phyloP scores from a whole-genome alignment of 2,113 vertebrate species.

The Vanacampus margaritifer region DNA sequence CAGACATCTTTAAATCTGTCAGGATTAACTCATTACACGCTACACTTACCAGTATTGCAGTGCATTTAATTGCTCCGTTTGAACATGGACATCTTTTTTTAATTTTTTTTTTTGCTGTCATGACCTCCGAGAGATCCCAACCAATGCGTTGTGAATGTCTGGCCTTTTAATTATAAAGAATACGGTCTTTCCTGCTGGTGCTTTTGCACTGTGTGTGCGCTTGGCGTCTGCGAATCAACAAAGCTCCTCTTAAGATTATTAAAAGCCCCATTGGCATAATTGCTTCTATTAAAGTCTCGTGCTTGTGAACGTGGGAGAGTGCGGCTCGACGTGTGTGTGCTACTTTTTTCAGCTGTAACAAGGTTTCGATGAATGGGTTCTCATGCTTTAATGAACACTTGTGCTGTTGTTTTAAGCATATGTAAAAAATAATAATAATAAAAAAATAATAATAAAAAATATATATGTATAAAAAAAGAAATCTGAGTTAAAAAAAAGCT shows the following conservation, averaged over 20 bases:
- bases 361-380: neutral
- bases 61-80: neutral
- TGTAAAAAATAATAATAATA: neutral
- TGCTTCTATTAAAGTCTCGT: slow-evolving; percentile 58
- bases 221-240: slow-evolving; percentile 42
- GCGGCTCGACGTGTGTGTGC: neutral
- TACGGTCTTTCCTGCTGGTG: slow-evolving; percentile 42
- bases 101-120: neutral
- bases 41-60: neutral
- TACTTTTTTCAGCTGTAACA: neutral
- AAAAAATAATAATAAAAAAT: neutral
- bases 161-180: slow-evolving; percentile 20
- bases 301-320: slow-evolving; percentile 21
- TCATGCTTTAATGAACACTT: neutral
- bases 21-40: neutral
- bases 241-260: slow-evolving; percentile 48
- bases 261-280: slow-evolving; percentile 57
- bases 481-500: too few species aligned
- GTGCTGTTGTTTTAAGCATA: neutral
- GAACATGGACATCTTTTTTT: neutral
- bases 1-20: neutral
- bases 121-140: neutral
- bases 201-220: slow-evolving; percentile 18
- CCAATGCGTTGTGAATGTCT: neutral
- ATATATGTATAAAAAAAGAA: neutral